Evolutionary conservation across 2,888 invertebrate genomes (phyloP).

Genomic region (Drosophila pseudotakahashii): DNA sequence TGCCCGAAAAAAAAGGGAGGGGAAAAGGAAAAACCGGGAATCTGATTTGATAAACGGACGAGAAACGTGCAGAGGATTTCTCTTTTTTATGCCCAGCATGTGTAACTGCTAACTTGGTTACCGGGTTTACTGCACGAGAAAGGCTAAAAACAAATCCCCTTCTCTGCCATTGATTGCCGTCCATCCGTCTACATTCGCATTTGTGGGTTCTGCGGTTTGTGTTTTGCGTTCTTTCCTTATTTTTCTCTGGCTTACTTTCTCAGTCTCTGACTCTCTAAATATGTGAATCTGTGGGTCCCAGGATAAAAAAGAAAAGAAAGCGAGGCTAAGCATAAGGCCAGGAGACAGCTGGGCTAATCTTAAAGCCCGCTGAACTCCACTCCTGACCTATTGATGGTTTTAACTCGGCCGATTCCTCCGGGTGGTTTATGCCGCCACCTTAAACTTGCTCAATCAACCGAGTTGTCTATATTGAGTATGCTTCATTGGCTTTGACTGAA

Average conservation of each 20-base stretch:
- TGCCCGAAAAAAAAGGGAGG: conserved; percentile 10
- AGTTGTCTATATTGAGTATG: conserved; percentile 35
- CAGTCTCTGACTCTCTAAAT: not conserved
- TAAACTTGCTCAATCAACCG: conserved; percentile 37
- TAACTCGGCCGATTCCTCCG: conserved; percentile 15
- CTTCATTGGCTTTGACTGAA: conserved; percentile 41
- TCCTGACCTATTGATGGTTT: conserved; percentile 43
- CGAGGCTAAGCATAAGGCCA: conserved; percentile 16
- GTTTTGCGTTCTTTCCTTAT: conserved; percentile 8
- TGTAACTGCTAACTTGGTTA: conserved; percentile 29
- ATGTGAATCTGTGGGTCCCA: not conserved
- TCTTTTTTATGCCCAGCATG: conserved; percentile 2
- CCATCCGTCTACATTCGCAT: conserved; percentile 51
- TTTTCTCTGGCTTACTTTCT: conserved; percentile 1
- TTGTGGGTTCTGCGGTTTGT: conserved; percentile 52
- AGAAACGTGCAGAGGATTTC: conserved; percentile 34
- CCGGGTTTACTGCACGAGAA: conserved; percentile 13
- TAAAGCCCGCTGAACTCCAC: conserved; percentile 27
- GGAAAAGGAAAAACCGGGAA: conserved; percentile 2
- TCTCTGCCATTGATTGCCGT: conserved; percentile 26
- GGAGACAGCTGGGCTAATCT: conserved; percentile 40
- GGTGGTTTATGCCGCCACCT: not conserved
- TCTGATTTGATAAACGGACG: conserved; percentile 35
- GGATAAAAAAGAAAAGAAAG: no score
- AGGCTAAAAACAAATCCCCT: conserved; percentile 36